A percentile compares a stretch with the other conserved stretches of the same genome.
phyloP scores from a whole-genome alignment of 2,888 invertebrate species.

The Pocota personata region DNA sequence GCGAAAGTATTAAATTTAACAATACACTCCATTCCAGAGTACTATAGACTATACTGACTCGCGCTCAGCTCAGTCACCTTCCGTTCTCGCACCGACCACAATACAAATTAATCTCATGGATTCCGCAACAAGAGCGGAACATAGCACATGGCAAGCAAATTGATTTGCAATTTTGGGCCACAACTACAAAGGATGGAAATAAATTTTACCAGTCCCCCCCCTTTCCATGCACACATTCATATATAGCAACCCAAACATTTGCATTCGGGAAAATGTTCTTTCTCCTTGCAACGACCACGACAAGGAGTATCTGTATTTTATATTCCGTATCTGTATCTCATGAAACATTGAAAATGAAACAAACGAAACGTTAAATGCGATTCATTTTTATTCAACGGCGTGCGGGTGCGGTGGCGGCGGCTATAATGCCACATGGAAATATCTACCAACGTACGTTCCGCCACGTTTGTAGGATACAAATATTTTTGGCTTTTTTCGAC shows the following conservation, averaged over 20 bases:
- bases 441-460: background rate
- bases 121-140: slow-evolving; percentile 13
- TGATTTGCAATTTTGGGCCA: slow-evolving; percentile 53
- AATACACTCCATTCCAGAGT: background rate
- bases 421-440: background rate
- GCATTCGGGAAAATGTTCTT: slow-evolving; percentile 14
- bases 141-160: slow-evolving; percentile 41
- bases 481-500: background rate
- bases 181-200: slow-evolving; percentile 46
- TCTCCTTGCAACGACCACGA: background rate
- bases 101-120: slow-evolving; percentile 59
- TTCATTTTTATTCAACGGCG: slow-evolving; percentile 31
- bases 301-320: slow-evolving; percentile 18
- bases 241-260: slow-evolving; percentile 20
- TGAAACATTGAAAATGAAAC: slow-evolving; percentile 30
- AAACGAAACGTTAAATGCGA: slow-evolving; percentile 34
- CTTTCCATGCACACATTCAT: background rate
- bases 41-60: too few relatives aligned
- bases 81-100: slow-evolving; percentile 18
- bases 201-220: slow-evolving; percentile 4
- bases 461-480: background rate
- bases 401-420: background rate
- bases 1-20: slow-evolving; percentile 57
- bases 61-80: background rate
- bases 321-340: background rate